Evolutionary conservation across 2,888 invertebrate genomes (phyloP), one percentile per base, ranked within the genome.

Genomic region (Dicycla oo): DNA sequence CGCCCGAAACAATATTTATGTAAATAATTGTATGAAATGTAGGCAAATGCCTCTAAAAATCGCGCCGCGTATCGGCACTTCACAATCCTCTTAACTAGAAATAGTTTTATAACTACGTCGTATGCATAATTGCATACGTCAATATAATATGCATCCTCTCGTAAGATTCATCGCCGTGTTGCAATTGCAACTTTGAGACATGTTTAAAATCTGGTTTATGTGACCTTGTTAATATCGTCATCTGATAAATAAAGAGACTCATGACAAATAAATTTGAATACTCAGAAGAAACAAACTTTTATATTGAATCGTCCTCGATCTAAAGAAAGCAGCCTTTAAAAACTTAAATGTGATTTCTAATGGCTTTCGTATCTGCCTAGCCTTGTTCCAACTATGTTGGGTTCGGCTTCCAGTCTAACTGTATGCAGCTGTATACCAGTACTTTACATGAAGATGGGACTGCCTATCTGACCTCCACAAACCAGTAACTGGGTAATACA

Each of bases 181-280:
- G 68, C 57, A 65, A 30, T 76, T 81, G 49, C 40, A 62, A 69
- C 15, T 62, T 49, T 58, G 45, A 65, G 45, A 57, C 58, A n/a
- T 45, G 43, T 67, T 68, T 56, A 30, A 26, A 65, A 65, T 64
- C 78, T 62, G 64, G 49, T 79, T 76, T 68, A n/a, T 30, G 23
- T 53, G 81, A 71, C 66, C 77, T 65, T 66, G 69, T 26, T 47
- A 67, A 67, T 64, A n/a, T 64, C 40, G 51, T 43, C 47, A 61
- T 61, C 20, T 56, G 56, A 72, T 57, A 43, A 54, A 73, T 30
- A 38, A 43, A 56, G 20, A 57, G 5, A 11, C 38, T n/a, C 8
- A 15, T 49, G 34, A 45, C 43, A 60, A 38, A 23, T 47, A 20
- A 30, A 51, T 40, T 26, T 45, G 4, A 23, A 40, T n/a, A 30